A percentile compares a stretch with the other conserved stretches of the same genome.
Conservation (phyloP, 1,140 invertebrate species). For the Parasteatoda tepidariorum region DNA sequence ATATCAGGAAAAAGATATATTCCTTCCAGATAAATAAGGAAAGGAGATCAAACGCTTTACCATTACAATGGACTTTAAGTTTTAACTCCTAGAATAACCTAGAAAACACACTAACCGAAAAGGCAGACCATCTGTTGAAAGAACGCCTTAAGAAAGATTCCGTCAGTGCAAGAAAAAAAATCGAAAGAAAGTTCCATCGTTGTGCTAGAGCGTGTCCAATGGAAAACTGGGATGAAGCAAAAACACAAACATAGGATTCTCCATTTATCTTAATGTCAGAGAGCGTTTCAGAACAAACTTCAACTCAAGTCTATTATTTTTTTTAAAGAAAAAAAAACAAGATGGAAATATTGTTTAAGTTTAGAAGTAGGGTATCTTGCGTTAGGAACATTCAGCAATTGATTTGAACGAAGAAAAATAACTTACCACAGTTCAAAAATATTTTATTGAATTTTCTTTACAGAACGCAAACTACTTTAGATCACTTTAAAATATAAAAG, state of each 20-base stretch:
- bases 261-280: conserved; percentile 37
- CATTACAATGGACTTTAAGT: too few species aligned
- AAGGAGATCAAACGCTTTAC: too few species aligned
- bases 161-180: background rate
- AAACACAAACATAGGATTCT: conserved; percentile 8
- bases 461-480: too few species aligned
- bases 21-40: too few species aligned
- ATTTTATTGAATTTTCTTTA: too few species aligned
- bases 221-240: background rate
- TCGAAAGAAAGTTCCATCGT: background rate
- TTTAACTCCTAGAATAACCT: background rate
- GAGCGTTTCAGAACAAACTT: background rate
- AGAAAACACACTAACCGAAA: background rate
- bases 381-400: background rate
- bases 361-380: background rate
- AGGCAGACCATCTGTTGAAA: conserved; percentile 25
- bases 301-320: conserved; percentile 3
- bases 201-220: background rate
- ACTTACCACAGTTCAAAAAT: too few species aligned
- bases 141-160: conserved; percentile 3
- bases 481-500: too few species aligned
- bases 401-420: too few species aligned
- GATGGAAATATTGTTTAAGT: background rate
- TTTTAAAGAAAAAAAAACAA: background rate
- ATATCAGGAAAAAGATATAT: too few species aligned